These are phyloP conservation scores for Ardeotis arabs DNA, from an alignment of 2,113 vertebrate species.

Conservation along the genomic window DNA sequence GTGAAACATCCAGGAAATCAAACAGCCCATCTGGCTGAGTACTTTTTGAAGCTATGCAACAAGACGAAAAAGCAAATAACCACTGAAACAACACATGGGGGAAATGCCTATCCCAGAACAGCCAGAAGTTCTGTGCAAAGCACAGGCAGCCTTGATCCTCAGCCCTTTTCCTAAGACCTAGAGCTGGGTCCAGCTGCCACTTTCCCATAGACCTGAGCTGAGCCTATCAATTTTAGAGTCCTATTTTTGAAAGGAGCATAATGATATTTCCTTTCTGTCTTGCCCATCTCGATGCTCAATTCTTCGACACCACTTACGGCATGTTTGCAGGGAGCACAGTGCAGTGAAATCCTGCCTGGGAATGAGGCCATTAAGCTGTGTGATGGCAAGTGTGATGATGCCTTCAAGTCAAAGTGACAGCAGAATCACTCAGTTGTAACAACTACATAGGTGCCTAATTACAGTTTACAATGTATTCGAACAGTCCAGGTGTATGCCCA, in stretches of 20 bases:
- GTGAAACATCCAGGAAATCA: conserved; percentile 14
- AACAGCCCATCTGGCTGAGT: neutral
- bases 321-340: neutral
- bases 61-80: neutral
- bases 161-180: neutral
- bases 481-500: neutral
- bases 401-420: neutral
- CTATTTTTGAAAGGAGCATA: neutral
- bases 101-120: neutral
- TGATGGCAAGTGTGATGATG: rapidly evolving
- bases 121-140: neutral
- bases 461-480: neutral
- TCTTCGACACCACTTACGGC: neutral
- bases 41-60: neutral
- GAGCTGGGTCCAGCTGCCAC: neutral
- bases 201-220: rapidly evolving
- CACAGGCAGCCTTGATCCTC: neutral
- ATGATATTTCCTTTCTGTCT: neutral
- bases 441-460: neutral
- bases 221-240: neutral
- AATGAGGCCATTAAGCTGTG: neutral
- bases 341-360: neutral
- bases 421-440: neutral
- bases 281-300: neutral
- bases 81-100: neutral